Conservation (phyloP, 1,140 invertebrate genomes). For the Drosophila sturtevanti region DNA sequence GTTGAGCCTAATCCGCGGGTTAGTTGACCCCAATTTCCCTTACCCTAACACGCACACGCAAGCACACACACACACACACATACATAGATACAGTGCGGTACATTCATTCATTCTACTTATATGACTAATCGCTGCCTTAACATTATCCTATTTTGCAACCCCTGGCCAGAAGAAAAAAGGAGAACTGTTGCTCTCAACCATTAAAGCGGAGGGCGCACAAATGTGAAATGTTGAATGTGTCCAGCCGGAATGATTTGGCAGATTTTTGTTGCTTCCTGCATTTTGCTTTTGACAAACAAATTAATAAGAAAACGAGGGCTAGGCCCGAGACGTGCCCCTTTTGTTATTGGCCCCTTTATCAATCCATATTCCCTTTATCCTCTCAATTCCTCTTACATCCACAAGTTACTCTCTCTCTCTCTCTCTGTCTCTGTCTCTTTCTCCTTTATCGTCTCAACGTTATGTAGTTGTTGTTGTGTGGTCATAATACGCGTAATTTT, state of each 20-base stretch:
- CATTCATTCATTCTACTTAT: constrained; percentile 3
- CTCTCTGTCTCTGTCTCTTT: too few species aligned
- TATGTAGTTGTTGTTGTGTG: constrained; percentile 36
- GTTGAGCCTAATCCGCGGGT: constrained; percentile 73
- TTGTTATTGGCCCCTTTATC: constrained; percentile 4
- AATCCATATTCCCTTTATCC: too few species aligned
- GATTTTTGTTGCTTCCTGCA: constrained; percentile 50
- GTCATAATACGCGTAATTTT: constrained; percentile 79
- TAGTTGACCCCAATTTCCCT: constrained; percentile 46
- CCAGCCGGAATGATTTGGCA: constrained; percentile 59
- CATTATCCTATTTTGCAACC: constrained; percentile 36
- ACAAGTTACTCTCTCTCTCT: not conserved
- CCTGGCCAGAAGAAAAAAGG: constrained; percentile 2
- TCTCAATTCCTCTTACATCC: too few species aligned
- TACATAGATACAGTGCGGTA: not conserved
- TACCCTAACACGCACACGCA: not conserved
- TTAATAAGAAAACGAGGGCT: constrained; percentile 69
- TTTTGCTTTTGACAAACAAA: constrained; percentile 65
- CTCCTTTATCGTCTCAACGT: too few species aligned
- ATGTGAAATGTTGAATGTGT: constrained; percentile 11
- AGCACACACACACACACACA: not conserved
- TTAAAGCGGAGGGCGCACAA: constrained; percentile 11
- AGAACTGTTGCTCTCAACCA: constrained; percentile 23
- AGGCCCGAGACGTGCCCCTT: constrained; percentile 42
- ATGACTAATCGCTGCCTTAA: constrained; percentile 18